These are phyloP conservation scores for Halocaridina rubra DNA, from an alignment of 2,888 invertebrate species.

Conservation along the genomic window DNA sequence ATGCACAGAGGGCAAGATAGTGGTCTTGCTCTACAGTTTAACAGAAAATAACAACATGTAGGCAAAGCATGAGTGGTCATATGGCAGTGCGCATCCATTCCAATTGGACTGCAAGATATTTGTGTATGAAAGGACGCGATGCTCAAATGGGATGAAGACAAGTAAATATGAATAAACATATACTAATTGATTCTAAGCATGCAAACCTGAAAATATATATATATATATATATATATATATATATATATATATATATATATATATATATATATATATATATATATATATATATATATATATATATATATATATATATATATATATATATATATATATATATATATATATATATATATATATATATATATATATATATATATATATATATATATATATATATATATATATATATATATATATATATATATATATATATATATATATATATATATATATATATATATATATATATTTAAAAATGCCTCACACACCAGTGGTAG, in stretches of 20 bases:
- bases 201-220: not conserved
- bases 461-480: not conserved
- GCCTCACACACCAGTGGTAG: slow-evolving; percentile 81
- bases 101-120: too few relatives aligned
- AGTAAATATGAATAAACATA: too few relatives aligned
- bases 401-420: not conserved
- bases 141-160: too few relatives aligned
- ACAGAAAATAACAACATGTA: too few relatives aligned
- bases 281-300: not conserved
- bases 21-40: too few relatives aligned
- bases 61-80: too few relatives aligned
- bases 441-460: not conserved
- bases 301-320: not conserved
- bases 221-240: not conserved
- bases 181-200: not conserved
- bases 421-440: not conserved
- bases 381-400: not conserved
- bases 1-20: too few relatives aligned
- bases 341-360: not conserved
- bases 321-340: not conserved
- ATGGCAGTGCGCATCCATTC: too few relatives aligned
- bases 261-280: not conserved
- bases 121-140: too few relatives aligned
- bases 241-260: not conserved
- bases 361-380: not conserved